Conservation (phyloP, 2,113 vertebrate genomes). For the Elaphurus davidianus region DNA sequence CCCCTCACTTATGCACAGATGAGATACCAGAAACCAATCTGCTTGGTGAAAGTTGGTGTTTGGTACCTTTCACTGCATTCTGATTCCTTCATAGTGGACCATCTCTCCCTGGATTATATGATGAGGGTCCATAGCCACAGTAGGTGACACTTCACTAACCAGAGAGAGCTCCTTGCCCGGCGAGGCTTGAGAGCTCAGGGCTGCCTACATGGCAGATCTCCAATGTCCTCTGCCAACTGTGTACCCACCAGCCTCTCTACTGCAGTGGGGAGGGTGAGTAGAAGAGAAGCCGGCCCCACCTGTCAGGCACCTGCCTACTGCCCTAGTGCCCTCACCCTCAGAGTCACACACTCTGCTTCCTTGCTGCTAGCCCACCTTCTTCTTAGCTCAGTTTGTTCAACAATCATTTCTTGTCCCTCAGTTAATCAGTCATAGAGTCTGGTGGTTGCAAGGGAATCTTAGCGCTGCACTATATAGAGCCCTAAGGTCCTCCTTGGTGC, state of each 20-base stretch:
- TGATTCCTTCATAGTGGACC: background rate
- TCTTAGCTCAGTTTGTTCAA: background rate
- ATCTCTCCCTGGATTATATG: background rate
- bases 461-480: background rate
- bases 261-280: background rate
- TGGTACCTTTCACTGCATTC: background rate
- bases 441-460: background rate
- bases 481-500: background rate
- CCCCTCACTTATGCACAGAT: background rate
- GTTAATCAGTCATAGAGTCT: constrained; percentile 18
- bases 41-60: background rate
- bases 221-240: background rate
- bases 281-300: background rate
- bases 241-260: background rate
- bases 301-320: background rate
- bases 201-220: background rate
- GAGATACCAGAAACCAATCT: constrained; percentile 11
- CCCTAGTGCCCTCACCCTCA: background rate
- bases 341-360: background rate
- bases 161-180: background rate
- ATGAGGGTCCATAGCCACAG: background rate
- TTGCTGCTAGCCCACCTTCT: background rate
- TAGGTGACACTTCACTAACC: background rate
- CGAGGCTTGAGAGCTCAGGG: background rate
- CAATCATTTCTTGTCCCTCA: background rate